Conservation (phyloP, 2,113 vertebrate genomes). For the Tragulus kanchil region DNA sequence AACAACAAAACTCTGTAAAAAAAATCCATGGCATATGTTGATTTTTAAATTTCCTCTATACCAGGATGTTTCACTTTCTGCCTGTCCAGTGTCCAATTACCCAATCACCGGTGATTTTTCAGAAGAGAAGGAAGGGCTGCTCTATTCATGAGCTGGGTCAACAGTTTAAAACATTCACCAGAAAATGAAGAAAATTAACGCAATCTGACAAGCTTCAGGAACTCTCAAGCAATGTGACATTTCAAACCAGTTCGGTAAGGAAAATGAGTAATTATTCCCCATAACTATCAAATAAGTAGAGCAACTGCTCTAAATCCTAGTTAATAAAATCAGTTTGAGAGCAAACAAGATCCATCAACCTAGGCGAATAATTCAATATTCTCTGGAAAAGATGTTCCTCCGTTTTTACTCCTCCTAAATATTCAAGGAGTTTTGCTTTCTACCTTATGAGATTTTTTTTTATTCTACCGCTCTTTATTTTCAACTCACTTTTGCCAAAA, state of each 20-base stretch:
- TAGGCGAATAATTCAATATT: constrained; percentile 1
- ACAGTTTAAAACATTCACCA: constrained; percentile 56
- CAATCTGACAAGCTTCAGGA: neutral
- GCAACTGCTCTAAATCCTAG: neutral
- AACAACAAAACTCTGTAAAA: no score
- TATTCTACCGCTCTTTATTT: neutral
- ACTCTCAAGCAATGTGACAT: neutral
- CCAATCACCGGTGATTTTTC: neutral
- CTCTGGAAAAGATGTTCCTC: neutral
- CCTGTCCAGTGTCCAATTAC: neutral
- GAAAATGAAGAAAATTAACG: constrained; percentile 29
- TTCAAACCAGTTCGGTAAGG: constrained; percentile 22
- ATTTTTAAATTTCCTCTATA: no score
- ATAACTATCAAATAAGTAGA: constrained; percentile 6
- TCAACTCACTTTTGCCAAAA: neutral
- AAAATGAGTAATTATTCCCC: constrained; percentile 42
- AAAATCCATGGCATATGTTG: no score
- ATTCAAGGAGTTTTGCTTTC: constrained; percentile 18
- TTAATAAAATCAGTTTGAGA: constrained; percentile 2
- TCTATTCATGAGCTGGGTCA: neutral
- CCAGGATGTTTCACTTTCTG: neutral
- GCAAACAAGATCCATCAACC: neutral
- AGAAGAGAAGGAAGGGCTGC: neutral
- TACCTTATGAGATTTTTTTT: neutral
- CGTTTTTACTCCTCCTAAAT: neutral